Evolutionary conservation across 2,888 invertebrate species (phyloP), one percentile per base, ranked within the genome.

Genomic region (Leptura quadrifasciata): DNA sequence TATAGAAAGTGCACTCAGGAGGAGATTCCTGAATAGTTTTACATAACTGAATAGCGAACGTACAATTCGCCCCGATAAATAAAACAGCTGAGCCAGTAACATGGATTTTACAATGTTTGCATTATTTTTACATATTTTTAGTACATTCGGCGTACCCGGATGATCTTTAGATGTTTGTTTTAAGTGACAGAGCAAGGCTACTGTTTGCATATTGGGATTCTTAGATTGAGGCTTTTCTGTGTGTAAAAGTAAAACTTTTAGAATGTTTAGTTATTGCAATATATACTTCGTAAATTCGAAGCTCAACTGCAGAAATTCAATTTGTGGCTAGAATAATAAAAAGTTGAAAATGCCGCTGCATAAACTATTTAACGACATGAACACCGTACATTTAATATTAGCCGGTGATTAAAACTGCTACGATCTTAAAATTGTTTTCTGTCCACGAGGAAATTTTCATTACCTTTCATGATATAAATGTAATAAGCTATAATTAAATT

Each of bases 401-500:
- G 5, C 39, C 39, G 39, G 15, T 47, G 1, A 15, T 47, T 47
- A n/a, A 47, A n/a, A 1, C 15, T 47, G n/a, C 47, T 47, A 4
- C 15, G n/a, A 47, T n/a, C 17, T 47, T 47, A 47, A 15, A 47
- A 15, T 47, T 47, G 15, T 47, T 47, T 15, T n/a, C 47, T 3
- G 47, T 47, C 2, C 15, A 12, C n/a, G 47, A 47, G n/a, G 15
- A n/a, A 47, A 47, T 47, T 47, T 47, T 47, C 47, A 47, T 47
- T 47, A 47, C 47, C 47, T 47, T 12, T 47, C n/a, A 47, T n/a
- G 47, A 47, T n/a, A n/a, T 39, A 63, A 63, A 63, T 21, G 63
- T 63, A 65, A 65, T 65, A 24, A 65, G 54, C 15, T 35, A 55
- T 55, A 68, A 68, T 68, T 68, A 68, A 68, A 68, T 68, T 68